Conservation (phyloP, 37 sponge, comb jelly and placozoan species). For the Amphimedon queenslandica region DNA sequence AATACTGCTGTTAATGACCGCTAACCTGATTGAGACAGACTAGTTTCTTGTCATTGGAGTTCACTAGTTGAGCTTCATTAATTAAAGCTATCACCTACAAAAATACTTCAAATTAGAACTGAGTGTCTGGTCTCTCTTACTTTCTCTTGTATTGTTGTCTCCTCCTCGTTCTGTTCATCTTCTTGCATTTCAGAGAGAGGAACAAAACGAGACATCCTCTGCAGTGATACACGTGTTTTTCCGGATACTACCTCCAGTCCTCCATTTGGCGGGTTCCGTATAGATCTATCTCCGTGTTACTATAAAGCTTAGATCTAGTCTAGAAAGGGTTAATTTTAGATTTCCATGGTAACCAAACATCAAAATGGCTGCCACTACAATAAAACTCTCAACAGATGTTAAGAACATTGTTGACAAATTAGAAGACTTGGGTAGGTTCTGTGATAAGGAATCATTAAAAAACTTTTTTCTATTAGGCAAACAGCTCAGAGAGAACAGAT, state of each 20-base stretch:
- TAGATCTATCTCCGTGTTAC: background rate
- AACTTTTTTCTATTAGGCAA: background rate
- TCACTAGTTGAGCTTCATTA: conserved; percentile 69
- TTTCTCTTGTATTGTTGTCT: conserved; percentile 35
- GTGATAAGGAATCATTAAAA: background rate
- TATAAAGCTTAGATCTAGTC: background rate
- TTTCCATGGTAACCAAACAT: conserved; percentile 12
- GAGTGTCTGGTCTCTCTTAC: conserved; percentile 6
- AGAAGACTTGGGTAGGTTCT: conserved; percentile 36
- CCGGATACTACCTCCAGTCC: no score
- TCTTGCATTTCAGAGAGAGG: conserved; percentile 50
- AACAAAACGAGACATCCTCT: conserved; percentile 23
- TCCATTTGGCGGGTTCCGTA: no score
- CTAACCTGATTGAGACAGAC: conserved; percentile 62
- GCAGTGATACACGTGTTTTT: no score
- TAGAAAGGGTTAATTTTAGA: background rate
- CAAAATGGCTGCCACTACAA: background rate
- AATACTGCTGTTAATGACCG: no score
- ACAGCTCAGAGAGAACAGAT: background rate
- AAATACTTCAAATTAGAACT: background rate
- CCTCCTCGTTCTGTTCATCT: conserved; percentile 28
- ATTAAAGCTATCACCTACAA: conserved; percentile 63
- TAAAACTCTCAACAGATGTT: conserved; percentile 42
- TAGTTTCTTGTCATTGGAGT: conserved; percentile 56
- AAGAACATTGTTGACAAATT: conserved; percentile 38